Evolutionary conservation across 2,113 vertebrate species (phyloP).

Genomic region (Cercocebus atys): DNA sequence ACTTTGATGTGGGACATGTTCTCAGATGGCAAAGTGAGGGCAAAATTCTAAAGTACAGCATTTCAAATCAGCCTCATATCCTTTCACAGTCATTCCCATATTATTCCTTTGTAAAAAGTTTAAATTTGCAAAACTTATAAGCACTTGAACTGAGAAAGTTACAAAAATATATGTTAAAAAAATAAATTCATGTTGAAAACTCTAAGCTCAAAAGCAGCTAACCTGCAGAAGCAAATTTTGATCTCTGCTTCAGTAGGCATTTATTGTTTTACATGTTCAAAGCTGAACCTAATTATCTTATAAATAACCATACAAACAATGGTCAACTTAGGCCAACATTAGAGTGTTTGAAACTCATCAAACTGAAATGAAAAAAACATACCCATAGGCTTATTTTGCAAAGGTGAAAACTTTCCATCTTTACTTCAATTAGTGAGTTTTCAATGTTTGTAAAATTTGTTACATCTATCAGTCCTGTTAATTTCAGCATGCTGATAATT

Average conservation of each 20-base stretch:
- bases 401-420: not conserved
- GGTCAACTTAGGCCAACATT: conserved; percentile 2
- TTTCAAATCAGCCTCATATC: not conserved
- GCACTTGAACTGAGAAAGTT: not conserved
- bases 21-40: not conserved
- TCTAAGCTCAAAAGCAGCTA: not conserved
- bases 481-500: not conserved
- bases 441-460: not conserved
- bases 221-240: conserved; percentile 52
- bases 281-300: conserved; percentile 73
- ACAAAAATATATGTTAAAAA: conserved; percentile 14
- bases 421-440: conserved; percentile 11
- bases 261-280: conserved; percentile 74
- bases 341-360: not conserved
- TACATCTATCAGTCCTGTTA: not conserved
- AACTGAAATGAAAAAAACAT: conserved; percentile 8
- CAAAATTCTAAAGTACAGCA: not conserved
- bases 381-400: not conserved
- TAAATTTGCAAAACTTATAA: not conserved
- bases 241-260: conserved; percentile 68
- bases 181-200: not conserved
- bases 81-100: not conserved
- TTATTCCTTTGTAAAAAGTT: not conserved
- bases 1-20: not conserved
- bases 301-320: conserved; percentile 70